Percentiles rank a stretch among this genome's conserved stretches.
Conservation (phyloP, 2,113 vertebrate genomes). For the Hippocampus abdominalis region DNA sequence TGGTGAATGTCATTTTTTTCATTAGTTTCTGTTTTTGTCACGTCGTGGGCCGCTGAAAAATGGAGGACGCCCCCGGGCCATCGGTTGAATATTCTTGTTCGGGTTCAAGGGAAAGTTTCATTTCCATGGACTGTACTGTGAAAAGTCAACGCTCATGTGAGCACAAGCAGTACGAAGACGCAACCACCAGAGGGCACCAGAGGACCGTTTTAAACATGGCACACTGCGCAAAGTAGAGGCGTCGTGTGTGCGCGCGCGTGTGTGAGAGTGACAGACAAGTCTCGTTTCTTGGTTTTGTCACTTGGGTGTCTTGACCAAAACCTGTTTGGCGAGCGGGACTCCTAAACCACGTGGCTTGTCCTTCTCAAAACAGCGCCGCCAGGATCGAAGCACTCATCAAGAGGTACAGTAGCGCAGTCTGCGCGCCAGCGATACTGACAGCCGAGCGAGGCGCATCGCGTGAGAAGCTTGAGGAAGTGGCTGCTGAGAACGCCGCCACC, state of each 20-base stretch:
- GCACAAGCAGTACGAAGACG: neutral
- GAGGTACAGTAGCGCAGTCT: neutral
- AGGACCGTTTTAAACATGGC: neutral
- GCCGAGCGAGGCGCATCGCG: slow-evolving; percentile 41
- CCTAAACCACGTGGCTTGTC: neutral
- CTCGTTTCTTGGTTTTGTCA: neutral
- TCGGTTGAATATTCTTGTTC: too few relatives aligned
- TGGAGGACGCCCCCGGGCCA: too few relatives aligned
- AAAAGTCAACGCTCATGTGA: neutral
- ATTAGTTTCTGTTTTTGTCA: too few relatives aligned
- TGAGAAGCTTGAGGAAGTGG: slow-evolving; percentile 59
- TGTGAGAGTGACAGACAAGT: too few relatives aligned
- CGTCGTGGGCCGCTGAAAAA: too few relatives aligned
- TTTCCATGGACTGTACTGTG: neutral
- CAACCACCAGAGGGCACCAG: slow-evolving; percentile 17
- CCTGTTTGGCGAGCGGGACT: neutral
- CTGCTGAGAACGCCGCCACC: slow-evolving; percentile 31
- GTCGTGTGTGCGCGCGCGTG: neutral
- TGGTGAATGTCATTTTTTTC: too few relatives aligned
- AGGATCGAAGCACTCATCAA: neutral
- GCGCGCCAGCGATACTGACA: slow-evolving; percentile 15
- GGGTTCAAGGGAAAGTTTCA: neutral
- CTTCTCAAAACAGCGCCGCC: neutral
- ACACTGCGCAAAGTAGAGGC: too few relatives aligned
- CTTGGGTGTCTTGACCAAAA: neutral